Percentiles rank a stretch among this genome's conserved stretches.
Evolutionary conservation across 2,888 invertebrate genomes (phyloP).

Genomic region (Eledona agricola): DNA sequence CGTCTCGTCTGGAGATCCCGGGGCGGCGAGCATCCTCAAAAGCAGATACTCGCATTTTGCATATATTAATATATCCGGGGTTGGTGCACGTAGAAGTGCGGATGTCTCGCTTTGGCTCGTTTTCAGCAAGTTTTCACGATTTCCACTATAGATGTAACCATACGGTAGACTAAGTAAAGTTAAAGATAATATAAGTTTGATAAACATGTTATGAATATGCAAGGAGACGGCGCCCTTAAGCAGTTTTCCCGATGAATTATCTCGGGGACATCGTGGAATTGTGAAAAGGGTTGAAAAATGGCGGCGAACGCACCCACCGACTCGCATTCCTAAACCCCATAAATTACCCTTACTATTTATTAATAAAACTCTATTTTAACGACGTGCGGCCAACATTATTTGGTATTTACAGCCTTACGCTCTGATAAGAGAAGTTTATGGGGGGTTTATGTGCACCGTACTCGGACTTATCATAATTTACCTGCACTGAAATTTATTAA

Average conservation of each 20-base stretch:
- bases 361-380: conserved; percentile 52
- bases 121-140: conserved; percentile 32
- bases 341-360: conserved; percentile 51
- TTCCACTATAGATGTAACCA: conserved; percentile 42
- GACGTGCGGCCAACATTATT: conserved; percentile 51
- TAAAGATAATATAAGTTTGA: conserved; percentile 63
- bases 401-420: conserved; percentile 44
- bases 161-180: conserved; percentile 57
- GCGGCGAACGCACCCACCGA: conserved; percentile 15
- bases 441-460: conserved; percentile 33
- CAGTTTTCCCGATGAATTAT: conserved; percentile 51
- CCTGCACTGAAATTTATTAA: conserved; percentile 35
- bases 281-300: no score
- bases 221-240: conserved; percentile 49
- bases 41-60: conserved; percentile 50
- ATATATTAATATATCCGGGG: conserved; percentile 50
- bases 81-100: conserved; percentile 38
- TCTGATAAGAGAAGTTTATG: conserved; percentile 38
- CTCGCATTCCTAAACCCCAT: conserved; percentile 49
- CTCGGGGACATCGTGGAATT: conserved; percentile 49
- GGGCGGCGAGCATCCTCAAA: no score
- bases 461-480: conserved; percentile 35
- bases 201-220: conserved; percentile 62
- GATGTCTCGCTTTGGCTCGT: conserved; percentile 37
- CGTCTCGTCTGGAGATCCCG: no score